Evolutionary conservation across 2,888 invertebrate species (phyloP).

Genomic region (Brachycybe producta): DNA sequence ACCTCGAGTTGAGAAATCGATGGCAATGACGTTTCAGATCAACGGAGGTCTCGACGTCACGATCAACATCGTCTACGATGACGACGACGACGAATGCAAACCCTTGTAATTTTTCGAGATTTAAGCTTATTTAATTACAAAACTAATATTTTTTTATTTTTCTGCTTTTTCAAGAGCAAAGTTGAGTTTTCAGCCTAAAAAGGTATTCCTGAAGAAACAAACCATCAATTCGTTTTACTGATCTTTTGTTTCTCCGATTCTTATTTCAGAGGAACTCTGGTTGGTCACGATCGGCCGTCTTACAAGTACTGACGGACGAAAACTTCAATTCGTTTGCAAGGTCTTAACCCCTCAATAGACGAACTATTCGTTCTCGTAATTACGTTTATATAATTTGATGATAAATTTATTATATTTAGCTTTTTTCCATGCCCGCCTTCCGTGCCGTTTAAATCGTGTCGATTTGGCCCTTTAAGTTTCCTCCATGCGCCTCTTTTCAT

Average conservation of each 20-base stretch:
- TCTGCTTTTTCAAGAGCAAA: too few species aligned
- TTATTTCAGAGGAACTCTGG: neutral
- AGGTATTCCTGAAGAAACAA: too few species aligned
- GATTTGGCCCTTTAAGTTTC: constrained; percentile 42
- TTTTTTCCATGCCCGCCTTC: constrained; percentile 42
- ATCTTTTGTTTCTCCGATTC: too few species aligned
- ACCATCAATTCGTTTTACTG: too few species aligned
- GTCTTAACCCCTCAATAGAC: neutral
- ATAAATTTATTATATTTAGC: neutral
- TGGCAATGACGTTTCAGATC: constrained; percentile 31
- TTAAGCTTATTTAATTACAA: neutral
- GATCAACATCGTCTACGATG: constrained; percentile 38
- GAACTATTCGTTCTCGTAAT: neutral
- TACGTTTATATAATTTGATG: neutral
- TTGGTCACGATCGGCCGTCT: constrained; percentile 1
- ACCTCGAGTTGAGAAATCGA: constrained; percentile 41
- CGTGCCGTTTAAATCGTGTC: constrained; percentile 35
- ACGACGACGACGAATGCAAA: constrained; percentile 47
- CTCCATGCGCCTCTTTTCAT: constrained; percentile 49
- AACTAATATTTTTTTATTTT: neutral
- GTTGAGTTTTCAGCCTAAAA: too few species aligned
- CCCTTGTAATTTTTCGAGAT: constrained; percentile 39
- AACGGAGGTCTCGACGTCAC: constrained; percentile 32
- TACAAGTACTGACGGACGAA: neutral
- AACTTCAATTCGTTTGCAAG: neutral